Evolutionary conservation across 2,797 vertebrate species (phyloP), one percentile per base, ranked within the genome.

Genomic region (Melanotaenia trifasciata): DNA sequence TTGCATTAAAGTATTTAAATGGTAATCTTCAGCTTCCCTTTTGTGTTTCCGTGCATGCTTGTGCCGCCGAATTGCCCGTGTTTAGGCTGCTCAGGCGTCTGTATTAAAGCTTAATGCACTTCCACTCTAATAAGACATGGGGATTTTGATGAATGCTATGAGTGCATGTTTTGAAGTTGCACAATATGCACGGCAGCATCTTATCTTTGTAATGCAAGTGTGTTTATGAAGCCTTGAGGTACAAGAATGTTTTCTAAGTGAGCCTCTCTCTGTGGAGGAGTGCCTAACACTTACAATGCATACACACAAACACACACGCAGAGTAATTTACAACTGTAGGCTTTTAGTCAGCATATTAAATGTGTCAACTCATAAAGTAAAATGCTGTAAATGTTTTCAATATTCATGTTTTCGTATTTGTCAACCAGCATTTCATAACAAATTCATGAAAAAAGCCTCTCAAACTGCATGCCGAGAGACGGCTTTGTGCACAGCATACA

Each of bases 321-420:
- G 58, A 66, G 72, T 76, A 50, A 89, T 89, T 93, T 92, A 84
- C 61, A 85, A 86, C 83, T 81, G 87, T 83, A 70, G 87, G 94
- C 94, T 94, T 94, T 95, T 94, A 94, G 93, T 89, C 87, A 90
- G 91, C 94, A 95, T 94, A 93, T 92, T 94, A 91, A 90, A 95
- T 93, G 92, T 94, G 94, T 95, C 93, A 93, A 92, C 89, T 93
- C 89, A 87, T 90, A 89, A 93, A 92, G 90, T 85, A 88, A 93
- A 90, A 94, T 70, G 87, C 86, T 90, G 92, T 94, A 93, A 93
- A 93, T 89, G 93, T 87, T 84, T 95, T 93, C 90, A 95, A 92
- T 93, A 94, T 95, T 94, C 85, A 95, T 94, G 92, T 93, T 94
- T 95, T 89, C 84, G 78, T 95, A 94, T 95, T 95, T 95, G 93